A percentile compares a stretch with the other conserved stretches of the same genome.
phyloP scores from a whole-genome alignment of 2,113 vertebrate species.

The rat (Rattus norvegicus) region DNA sequence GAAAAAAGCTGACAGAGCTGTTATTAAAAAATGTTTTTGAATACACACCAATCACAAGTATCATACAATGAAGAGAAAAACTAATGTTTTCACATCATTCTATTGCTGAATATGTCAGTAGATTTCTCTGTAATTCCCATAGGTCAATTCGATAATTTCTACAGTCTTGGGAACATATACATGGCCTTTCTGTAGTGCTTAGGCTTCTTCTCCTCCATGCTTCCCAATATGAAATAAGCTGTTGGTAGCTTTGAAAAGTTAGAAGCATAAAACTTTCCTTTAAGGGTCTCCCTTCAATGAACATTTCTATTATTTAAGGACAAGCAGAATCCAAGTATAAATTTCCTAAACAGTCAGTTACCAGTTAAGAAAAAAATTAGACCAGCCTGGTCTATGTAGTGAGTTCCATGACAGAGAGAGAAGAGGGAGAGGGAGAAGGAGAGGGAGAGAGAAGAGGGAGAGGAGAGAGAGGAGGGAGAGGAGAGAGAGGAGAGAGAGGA shows the following conservation, averaged over 20 bases:
- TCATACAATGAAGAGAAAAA: conserved; percentile 29
- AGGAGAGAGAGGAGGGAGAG: no score
- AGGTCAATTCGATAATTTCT: background rate
- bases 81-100: conserved; percentile 3
- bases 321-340: conserved; percentile 17
- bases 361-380: background rate
- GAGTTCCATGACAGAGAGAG: background rate
- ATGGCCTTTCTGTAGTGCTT: background rate
- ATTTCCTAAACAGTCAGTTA: background rate
- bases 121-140: conserved; percentile 18
- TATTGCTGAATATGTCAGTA: conserved; percentile 14
- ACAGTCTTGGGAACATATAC: background rate
- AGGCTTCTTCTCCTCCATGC: conserved; percentile 11
- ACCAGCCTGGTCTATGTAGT: background rate
- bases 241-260: background rate
- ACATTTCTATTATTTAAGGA: conserved; percentile 17
- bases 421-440: no score
- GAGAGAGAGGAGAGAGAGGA: no score
- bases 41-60: background rate
- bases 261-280: conserved; percentile 35
- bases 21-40: conserved; percentile 5
- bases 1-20: background rate
- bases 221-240: conserved; percentile 3
- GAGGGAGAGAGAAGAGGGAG: background rate
- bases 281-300: conserved; percentile 24